phyloP scores from a whole-genome alignment of 2,888 invertebrate genomes.

The Aphelenchoides bicaudatus region DNA sequence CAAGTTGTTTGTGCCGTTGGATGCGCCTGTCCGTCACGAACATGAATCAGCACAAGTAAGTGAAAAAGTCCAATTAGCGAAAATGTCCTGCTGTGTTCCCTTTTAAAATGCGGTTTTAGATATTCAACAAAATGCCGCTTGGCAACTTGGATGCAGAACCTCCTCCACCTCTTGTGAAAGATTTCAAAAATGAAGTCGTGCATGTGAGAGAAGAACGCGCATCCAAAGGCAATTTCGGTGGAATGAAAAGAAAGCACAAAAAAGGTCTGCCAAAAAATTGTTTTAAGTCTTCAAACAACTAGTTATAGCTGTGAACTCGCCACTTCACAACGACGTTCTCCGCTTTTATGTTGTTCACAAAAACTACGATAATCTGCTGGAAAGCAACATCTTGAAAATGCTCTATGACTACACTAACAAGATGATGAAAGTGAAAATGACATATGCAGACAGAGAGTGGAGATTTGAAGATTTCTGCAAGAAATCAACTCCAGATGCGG shows the following conservation, averaged over 20 bases:
- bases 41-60: constrained; percentile 37
- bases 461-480: constrained; percentile 54
- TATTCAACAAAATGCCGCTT: constrained; percentile 45
- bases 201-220: constrained; percentile 1
- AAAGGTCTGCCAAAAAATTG: not conserved
- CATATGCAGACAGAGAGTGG: constrained; percentile 43
- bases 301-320: constrained; percentile 21
- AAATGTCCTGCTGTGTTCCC: not conserved
- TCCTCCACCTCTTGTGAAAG: not conserved
- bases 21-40: constrained; percentile 53
- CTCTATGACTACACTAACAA: constrained; percentile 56
- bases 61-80: not conserved
- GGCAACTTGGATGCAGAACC: constrained; percentile 34
- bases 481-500: constrained; percentile 40
- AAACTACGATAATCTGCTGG: constrained; percentile 52
- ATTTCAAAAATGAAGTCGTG: not conserved
- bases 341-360: constrained; percentile 59
- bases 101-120: not conserved
- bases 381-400: constrained; percentile 45
- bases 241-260: constrained; percentile 15
- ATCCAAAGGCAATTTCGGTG: not conserved
- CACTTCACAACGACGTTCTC: constrained; percentile 51
- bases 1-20: constrained; percentile 55
- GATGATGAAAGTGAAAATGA: constrained; percentile 48
- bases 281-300: not conserved